Conservation (phyloP, 2,888 invertebrate species). For the Diloba caeruleocephala region DNA sequence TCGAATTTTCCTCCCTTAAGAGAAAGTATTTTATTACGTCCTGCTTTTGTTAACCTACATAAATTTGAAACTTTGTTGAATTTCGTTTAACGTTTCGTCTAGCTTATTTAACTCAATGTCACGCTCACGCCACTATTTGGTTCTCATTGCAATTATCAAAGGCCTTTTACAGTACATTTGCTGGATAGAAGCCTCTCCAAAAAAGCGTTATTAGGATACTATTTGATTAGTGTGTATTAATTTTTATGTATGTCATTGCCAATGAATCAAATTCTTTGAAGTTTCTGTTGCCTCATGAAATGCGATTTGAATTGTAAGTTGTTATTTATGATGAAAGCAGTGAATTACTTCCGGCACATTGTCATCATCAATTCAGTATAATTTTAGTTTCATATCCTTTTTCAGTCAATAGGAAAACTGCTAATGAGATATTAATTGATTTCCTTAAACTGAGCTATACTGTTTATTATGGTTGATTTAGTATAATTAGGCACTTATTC, state of each 20-base stretch:
- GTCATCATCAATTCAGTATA: background rate
- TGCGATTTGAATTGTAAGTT: background rate
- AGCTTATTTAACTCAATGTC: background rate
- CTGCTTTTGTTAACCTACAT: conserved; percentile 35
- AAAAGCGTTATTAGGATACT: too few species aligned
- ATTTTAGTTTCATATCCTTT: background rate
- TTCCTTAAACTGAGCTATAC: too few species aligned
- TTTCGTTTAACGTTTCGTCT: conserved; percentile 5
- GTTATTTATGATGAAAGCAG: background rate
- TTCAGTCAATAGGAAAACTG: too few species aligned
- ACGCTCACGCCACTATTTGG: background rate
- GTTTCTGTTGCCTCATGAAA: background rate
- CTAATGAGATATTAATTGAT: too few species aligned
- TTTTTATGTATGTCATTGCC: background rate
- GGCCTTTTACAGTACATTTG: too few species aligned
- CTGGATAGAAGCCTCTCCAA: too few species aligned
- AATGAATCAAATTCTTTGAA: background rate
- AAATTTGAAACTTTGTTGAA: conserved; percentile 12
- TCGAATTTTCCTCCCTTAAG: conserved; percentile 43
- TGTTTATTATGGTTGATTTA: too few species aligned
- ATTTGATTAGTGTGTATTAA: too few species aligned
- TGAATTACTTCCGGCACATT: background rate
- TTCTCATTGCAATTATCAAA: background rate
- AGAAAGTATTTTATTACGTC: conserved; percentile 53
- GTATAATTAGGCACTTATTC: background rate